phyloP scores from a whole-genome alignment of 2,113 vertebrate genomes.

The Trochalopteron elliotii region DNA sequence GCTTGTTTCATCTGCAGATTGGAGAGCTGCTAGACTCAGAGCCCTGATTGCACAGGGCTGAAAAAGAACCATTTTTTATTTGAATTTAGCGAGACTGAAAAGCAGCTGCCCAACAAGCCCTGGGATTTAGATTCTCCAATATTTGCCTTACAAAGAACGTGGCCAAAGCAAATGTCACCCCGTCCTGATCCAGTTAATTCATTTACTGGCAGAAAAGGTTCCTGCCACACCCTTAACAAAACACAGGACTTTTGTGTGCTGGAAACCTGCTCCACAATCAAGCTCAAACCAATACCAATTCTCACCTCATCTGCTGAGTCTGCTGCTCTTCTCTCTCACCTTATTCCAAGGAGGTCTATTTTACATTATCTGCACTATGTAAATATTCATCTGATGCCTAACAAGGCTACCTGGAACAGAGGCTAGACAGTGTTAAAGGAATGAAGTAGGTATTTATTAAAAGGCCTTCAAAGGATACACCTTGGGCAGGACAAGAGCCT shows the following conservation, averaged over 20 bases:
- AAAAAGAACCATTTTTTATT: not conserved
- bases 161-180: not conserved
- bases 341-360: not conserved
- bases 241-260: not conserved
- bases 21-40: not conserved
- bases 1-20: constrained; percentile 24
- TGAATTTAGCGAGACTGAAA: not conserved
- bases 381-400: not conserved
- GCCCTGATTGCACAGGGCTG: not conserved
- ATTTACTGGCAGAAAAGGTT: not conserved
- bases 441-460: not conserved
- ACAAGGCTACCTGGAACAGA: not conserved
- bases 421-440: not conserved
- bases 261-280: not conserved
- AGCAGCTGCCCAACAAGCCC: not conserved
- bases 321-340: not conserved
- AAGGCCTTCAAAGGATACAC: not conserved
- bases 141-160: not conserved
- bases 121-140: not conserved
- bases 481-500: not conserved
- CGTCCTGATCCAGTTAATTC: not conserved
- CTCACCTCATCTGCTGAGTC: not conserved
- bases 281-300: not conserved
- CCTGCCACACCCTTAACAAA: not conserved
- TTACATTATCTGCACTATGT: not conserved